Percentiles rank a stretch among this genome's conserved stretches.
Conservation (phyloP, 2,113 vertebrate species). For the Piaya cayana region DNA sequence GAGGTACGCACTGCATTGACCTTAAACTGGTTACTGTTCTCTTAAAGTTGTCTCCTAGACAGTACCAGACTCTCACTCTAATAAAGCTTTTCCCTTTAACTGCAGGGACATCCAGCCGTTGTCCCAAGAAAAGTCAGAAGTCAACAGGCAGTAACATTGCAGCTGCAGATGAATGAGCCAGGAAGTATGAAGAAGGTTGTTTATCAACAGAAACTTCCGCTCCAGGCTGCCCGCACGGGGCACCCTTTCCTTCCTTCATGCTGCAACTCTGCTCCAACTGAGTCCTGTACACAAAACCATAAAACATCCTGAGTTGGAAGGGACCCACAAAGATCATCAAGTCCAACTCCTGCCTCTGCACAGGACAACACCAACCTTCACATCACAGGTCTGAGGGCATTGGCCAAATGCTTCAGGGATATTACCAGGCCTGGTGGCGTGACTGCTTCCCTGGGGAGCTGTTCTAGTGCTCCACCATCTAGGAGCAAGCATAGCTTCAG, state of each 20-base stretch:
- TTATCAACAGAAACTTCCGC: constrained; percentile 61
- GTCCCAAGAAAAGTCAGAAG: background rate
- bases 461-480: fast-evolving
- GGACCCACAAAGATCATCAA: too few species aligned
- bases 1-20: fast-evolving
- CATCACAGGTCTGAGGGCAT: too few species aligned
- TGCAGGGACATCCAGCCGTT: background rate
- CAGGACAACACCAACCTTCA: too few species aligned
- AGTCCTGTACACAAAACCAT: too few species aligned
- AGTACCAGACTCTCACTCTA: background rate
- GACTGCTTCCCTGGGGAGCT: too few species aligned
- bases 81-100: background rate
- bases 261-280: background rate
- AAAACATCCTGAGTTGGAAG: too few species aligned
- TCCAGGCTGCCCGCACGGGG: background rate
- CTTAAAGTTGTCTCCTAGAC: fast-evolving
- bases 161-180: constrained; percentile 34
- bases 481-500: fast-evolving
- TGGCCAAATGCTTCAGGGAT: too few species aligned
- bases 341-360: too few species aligned
- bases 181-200: constrained; percentile 40
- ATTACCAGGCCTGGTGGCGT: too few species aligned
- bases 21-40: background rate
- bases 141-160: background rate
- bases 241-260: background rate